Conservation (phyloP, 2,113 vertebrate species). For the Paralichthys olivaceus region DNA sequence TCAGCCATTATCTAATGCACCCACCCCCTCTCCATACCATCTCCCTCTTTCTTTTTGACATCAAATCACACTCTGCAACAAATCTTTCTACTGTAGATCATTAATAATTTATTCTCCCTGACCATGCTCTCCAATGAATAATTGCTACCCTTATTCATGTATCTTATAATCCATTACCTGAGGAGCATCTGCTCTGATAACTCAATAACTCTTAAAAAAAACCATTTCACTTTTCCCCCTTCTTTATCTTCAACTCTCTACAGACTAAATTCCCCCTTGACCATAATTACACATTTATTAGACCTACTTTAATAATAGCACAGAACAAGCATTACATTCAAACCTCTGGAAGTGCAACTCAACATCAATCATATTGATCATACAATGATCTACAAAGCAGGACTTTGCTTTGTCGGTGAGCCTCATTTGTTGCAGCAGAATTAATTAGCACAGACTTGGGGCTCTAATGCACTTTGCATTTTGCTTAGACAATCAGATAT, state of each 20-base stretch:
- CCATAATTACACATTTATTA: neutral
- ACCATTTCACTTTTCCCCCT: neutral
- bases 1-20: conserved; percentile 23
- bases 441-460: conserved; percentile 65
- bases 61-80: conserved; percentile 53
- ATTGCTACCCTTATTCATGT: conserved; percentile 62
- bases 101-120: conserved; percentile 54
- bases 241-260: conserved; percentile 1
- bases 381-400: conserved; percentile 20
- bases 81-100: conserved; percentile 47
- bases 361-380: conserved; percentile 38
- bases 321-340: neutral
- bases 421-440: conserved; percentile 61
- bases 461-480: conserved; percentile 59
- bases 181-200: conserved; percentile 53
- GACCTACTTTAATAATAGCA: conserved; percentile 7
- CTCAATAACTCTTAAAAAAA: conserved; percentile 25
- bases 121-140: conserved; percentile 52
- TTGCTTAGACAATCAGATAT: conserved; percentile 74
- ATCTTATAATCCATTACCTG: conserved; percentile 58
- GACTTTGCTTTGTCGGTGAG: conserved; percentile 39
- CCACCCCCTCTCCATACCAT: neutral
- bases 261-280: neutral
- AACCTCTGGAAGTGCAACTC: neutral
- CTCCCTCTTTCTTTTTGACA: conserved; percentile 40